These are phyloP conservation scores for Scleropages formosus DNA, from an alignment of 2,797 vertebrate species.

Conservation along the genomic window DNA sequence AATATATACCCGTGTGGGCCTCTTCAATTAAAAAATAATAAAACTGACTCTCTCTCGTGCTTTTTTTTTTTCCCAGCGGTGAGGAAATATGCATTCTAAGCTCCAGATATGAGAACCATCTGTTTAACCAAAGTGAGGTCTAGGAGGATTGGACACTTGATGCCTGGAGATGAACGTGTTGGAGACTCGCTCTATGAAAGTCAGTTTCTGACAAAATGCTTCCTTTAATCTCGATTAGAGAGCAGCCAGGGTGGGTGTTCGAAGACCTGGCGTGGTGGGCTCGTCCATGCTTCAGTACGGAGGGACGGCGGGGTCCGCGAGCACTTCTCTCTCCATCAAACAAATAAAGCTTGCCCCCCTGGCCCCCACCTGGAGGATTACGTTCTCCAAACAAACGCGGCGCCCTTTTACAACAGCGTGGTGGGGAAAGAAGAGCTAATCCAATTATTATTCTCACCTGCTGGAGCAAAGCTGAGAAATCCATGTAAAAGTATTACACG, in stretches of 20 bases:
- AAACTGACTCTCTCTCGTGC: neutral
- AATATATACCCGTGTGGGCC: slow-evolving; percentile 20
- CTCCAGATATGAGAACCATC: slow-evolving; percentile 30
- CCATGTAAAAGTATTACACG: slow-evolving; percentile 19
- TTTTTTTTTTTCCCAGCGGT: neutral
- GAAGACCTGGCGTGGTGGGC: neutral
- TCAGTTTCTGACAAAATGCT: neutral
- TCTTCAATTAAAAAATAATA: slow-evolving; percentile 33
- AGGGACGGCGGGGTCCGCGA: slow-evolving; percentile 31
- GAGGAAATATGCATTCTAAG: slow-evolving; percentile 28
- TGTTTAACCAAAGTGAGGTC: slow-evolving; percentile 21
- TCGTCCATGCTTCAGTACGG: neutral
- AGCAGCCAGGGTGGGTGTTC: slow-evolving; percentile 12
- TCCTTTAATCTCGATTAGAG: neutral
- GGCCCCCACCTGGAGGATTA: slow-evolving; percentile 28
- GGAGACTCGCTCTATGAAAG: neutral
- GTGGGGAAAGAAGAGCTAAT: slow-evolving; percentile 26
- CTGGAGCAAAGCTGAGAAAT: slow-evolving; percentile 18
- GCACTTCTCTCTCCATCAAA: slow-evolving; percentile 45
- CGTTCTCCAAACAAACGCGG: slow-evolving; percentile 23
- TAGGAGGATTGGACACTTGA: neutral
- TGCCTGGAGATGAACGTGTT: neutral
- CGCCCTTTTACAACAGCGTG: neutral
- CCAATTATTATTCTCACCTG: slow-evolving; percentile 36
- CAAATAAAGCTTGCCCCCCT: slow-evolving; percentile 27